phyloP scores from a whole-genome alignment of 64 coral and sea anemone species.

The Pocillopora damicornis region DNA sequence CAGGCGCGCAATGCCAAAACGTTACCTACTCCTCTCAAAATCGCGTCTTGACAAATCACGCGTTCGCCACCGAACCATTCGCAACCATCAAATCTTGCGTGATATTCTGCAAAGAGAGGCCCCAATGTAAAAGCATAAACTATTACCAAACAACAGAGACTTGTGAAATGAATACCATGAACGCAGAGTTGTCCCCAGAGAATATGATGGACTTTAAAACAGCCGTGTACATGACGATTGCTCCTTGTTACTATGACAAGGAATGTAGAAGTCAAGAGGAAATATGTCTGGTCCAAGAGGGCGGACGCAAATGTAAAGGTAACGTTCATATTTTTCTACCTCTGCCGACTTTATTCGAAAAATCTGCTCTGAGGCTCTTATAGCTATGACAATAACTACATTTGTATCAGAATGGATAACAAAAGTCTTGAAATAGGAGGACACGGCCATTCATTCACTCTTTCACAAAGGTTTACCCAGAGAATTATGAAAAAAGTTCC shows the following conservation, averaged over 20 bases:
- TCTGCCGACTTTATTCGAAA: too few relatives aligned
- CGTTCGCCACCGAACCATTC: not conserved
- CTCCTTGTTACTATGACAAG: not conserved
- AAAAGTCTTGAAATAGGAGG: too few relatives aligned
- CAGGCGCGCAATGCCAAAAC: not conserved
- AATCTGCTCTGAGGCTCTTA: too few relatives aligned
- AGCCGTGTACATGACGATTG: not conserved
- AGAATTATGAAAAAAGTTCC: too few relatives aligned
- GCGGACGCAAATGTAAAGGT: constrained; percentile 4
- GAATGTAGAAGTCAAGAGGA: not conserved
- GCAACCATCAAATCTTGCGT: not conserved
- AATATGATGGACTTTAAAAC: not conserved
- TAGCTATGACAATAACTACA: too few relatives aligned
- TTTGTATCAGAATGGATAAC: too few relatives aligned
- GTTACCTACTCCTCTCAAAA: not conserved
- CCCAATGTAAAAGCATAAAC: constrained; percentile 11
- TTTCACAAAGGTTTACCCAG: too few relatives aligned
- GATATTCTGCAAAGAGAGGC: not conserved
- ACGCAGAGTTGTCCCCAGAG: not conserved
- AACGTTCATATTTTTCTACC: not conserved
- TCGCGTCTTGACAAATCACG: not conserved
- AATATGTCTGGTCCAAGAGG: not conserved
- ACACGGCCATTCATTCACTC: too few relatives aligned
- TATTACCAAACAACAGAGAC: constrained; percentile 8
- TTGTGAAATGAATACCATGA: constrained; percentile 17